phyloP scores from a whole-genome alignment of 1,140 invertebrate species.

The Cotesia chilonis region DNA sequence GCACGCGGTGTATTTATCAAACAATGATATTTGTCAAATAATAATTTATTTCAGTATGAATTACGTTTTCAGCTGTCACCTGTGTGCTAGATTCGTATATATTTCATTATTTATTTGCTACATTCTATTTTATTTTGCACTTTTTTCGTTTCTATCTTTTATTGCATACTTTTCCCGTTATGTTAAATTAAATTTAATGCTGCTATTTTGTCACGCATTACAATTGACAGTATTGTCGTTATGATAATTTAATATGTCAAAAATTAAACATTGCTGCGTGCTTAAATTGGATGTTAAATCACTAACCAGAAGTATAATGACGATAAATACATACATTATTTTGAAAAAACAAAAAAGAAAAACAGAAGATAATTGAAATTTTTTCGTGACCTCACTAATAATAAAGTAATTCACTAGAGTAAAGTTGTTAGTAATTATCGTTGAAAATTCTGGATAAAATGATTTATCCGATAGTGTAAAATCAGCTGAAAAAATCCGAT shows the following conservation, averaged over 20 bases:
- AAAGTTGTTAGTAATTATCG: no score
- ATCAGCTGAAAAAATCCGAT: no score
- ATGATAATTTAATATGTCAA: no score
- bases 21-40: conserved; percentile 11
- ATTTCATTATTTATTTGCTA: conserved; percentile 8
- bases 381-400: no score
- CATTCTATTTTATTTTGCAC: background rate
- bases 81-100: conserved; percentile 3
- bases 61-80: background rate
- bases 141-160: no score
- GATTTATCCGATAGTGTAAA: no score
- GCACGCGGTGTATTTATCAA: conserved; percentile 17
- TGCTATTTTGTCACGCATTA: conserved; percentile 4
- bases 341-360: no score
- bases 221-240: background rate
- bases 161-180: no score
- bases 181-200: background rate
- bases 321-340: background rate
- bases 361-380: no score
- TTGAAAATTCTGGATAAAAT: background rate
- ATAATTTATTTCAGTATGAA: conserved; percentile 27
- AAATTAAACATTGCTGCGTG: no score
- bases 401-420: no score
- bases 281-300: no score
- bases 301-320: background rate